Evolutionary conservation across 2,797 vertebrate species (phyloP), one percentile per base, ranked within the genome.

Genomic region (Toxotes lorentzi): DNA sequence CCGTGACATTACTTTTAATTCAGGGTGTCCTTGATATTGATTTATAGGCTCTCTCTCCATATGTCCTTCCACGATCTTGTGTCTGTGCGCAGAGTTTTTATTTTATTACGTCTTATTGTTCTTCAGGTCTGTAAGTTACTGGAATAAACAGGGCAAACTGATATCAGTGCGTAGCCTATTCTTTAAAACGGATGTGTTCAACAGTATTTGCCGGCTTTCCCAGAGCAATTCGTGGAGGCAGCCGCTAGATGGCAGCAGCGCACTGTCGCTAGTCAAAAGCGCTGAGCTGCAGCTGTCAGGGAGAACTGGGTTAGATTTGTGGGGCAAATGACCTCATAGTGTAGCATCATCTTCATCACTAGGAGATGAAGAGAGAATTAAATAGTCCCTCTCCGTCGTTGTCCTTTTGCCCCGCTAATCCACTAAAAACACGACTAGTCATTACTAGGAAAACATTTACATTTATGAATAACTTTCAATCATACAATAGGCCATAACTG

Each of bases 321-420:
- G 88, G 92, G 86, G 76, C 88, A 90, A 92, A 92, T 93, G 90
- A 93, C 89, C 90, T 93, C 93, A 93, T 93, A 64, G 66, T 73
- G 50, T 76, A 89, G 78, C 84, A 88, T 92, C 91, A 66, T 91
- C 88, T 83, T 93, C 87, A 75, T 88, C 83, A 80, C 60, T 12
- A 5, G 57, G 66, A 62, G 84, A 91, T 69, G 82, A 91, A 90
- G 85, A 76, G 6, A 53, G 17, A 51, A 66, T 84, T 48, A 69
- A 79, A 81, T 32, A 70, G 69, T 53, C 50, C n/a, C 14, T 38
- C 23, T 35, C 40, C 60, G 8, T 53, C 23, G 7, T 61, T 40
- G 40, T 27, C 21, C 23, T 72, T 61, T 34, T 41, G 45, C 35
- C 19, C 17, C 30, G 50, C 3, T 30, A 1, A 63, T 40, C 16